Base-by-base conservation (phyloP, 2,888 invertebrate genomes). In the Dione vanillae region DNA sequence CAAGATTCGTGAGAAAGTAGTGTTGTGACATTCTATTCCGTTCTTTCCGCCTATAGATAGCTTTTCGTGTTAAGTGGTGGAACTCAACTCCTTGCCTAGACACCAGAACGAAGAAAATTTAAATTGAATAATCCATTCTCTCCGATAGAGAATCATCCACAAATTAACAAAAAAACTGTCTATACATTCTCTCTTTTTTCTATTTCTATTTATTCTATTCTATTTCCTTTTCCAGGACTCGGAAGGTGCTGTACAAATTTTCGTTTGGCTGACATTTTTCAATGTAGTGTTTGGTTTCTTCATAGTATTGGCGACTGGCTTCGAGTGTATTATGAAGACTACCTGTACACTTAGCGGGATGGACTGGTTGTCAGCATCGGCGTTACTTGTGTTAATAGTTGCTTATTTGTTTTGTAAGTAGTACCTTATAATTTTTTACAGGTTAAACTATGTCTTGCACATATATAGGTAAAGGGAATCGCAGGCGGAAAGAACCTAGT, bases 241-340 rank as follows among this genome's bases (percentile, higher is more conserved):
- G 51, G 86, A 85, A 76, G 87, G 86, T 0, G 70, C 82, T 1
- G 78, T 83, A 0, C 87, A 88, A 67, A n/a, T 81, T 0, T 88
- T 85, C 58, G 84, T 88, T 0, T 84, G 83, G 83, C 0, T 79
- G 16, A 78, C 77, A 0, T 84, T 86, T 52, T 1, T 83, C 0
- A 79, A 78, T 11, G 71, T 85, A 0, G 0, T 85, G 0, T 2
- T 83, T 0, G 86, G 87, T 0, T 79, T 80, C 49, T 0, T 80
- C 2, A 7, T 82, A 19, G 56, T 85, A 0, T 0, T 79, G 0
- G 72, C 75, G 0, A 76, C 81, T 0, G 72, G 9, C 0, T 40
- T 76, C 7, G 80, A 85, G 20, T 88, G 87, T 47, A 9, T 82
- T 0, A 2, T 71, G 9, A 69, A 72, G 6, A 12, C 58, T 0